Evolutionary conservation across 2,113 vertebrate genomes (phyloP).

Genomic region (Phoxinus phoxinus): DNA sequence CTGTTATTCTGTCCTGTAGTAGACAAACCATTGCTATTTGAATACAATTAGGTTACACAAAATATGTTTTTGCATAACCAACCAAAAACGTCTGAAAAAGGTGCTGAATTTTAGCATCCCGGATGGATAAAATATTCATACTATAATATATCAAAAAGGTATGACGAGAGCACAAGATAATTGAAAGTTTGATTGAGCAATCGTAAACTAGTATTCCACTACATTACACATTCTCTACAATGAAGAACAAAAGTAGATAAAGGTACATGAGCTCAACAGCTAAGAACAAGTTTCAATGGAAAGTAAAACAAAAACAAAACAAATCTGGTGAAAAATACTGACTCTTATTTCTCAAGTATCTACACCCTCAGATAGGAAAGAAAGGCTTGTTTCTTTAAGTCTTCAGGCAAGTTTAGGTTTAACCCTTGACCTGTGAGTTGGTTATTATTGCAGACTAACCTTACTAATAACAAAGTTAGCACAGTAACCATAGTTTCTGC

Average conservation of each 20-base stretch:
- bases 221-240: constrained; percentile 52
- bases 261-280: constrained; percentile 57
- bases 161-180: not conserved
- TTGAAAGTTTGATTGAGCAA: not conserved
- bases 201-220: constrained; percentile 31
- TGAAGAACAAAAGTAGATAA: constrained; percentile 25
- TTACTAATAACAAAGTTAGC: not conserved
- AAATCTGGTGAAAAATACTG: constrained; percentile 25
- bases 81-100: not conserved
- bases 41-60: not conserved
- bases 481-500: not conserved
- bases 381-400: constrained; percentile 28
- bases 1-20: not conserved
- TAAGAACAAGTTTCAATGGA: constrained; percentile 70
- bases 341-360: constrained; percentile 46
- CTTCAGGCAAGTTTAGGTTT: not conserved
- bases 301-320: constrained; percentile 63
- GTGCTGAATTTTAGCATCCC: not conserved
- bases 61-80: not conserved
- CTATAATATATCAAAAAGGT: not conserved
- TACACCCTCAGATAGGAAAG: constrained; percentile 28
- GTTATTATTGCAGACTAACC: not conserved
- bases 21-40: not conserved
- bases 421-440: not conserved
- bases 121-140: not conserved